Evolutionary conservation across 2,797 vertebrate species (phyloP).

Genomic region (Perodicticus potto): DNA sequence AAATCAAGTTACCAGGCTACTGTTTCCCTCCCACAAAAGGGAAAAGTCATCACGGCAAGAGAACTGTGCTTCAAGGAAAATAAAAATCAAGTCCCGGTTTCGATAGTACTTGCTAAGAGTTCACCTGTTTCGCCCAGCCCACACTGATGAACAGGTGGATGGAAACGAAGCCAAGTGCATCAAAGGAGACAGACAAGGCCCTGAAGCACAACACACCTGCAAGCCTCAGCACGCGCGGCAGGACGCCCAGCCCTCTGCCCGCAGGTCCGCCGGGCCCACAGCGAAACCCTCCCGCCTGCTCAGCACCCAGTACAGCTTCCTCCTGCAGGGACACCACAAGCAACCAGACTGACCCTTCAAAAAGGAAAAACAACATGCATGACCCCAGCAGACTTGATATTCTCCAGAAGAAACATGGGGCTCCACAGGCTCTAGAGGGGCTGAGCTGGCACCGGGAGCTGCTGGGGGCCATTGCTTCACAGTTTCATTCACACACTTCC

Average conservation of each 20-base stretch:
- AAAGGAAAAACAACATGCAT: not conserved
- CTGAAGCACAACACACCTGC: conserved; percentile 85
- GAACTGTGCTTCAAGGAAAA: conserved; percentile 82
- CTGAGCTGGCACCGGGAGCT: not conserved
- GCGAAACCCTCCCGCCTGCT: conserved; percentile 81
- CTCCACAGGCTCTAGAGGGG: not conserved
- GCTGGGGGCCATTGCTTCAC: not conserved
- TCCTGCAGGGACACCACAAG: not conserved
- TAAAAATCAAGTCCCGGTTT: conserved; percentile 87
- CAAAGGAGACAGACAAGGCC: conserved; percentile 87
- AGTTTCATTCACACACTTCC: not conserved
- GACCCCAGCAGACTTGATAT: not conserved
- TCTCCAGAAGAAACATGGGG: not conserved
- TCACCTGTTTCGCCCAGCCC: conserved; percentile 90
- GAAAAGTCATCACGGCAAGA: conserved; percentile 32
- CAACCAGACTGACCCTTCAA: not conserved
- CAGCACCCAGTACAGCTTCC: conserved; percentile 12
- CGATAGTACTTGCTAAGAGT: conserved; percentile 87
- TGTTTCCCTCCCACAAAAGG: conserved; percentile 7
- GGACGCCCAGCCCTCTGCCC: conserved; percentile 81
- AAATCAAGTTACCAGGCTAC: conserved; percentile 23
- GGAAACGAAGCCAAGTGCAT: conserved; percentile 88
- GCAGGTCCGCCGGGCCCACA: conserved; percentile 87
- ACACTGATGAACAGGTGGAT: conserved; percentile 91
- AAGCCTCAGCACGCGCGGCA: conserved; percentile 87